These are phyloP conservation scores for Mohoua ochrocephala DNA, from an alignment of 2,113 vertebrate species.

Conservation along the genomic window DNA sequence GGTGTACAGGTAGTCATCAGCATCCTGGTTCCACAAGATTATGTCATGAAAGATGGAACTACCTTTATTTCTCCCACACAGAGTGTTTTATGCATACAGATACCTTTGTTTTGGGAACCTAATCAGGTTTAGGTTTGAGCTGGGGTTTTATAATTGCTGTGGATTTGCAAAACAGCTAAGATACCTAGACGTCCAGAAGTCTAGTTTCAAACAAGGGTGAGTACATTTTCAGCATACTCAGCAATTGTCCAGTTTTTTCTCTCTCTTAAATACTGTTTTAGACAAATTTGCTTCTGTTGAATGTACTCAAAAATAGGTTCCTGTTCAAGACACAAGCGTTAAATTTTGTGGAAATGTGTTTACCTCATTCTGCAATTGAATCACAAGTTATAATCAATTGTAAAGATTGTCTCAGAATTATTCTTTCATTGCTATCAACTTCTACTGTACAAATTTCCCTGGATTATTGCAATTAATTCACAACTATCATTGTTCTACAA, in stretches of 20 bases:
- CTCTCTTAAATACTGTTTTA: neutral
- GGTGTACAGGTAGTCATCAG: neutral
- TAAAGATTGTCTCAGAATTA: neutral
- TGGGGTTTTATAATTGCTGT: neutral
- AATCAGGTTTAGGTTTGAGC: neutral
- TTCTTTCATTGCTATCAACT: neutral
- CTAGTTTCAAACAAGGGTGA: neutral
- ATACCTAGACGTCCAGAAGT: neutral
- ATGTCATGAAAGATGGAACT: neutral
- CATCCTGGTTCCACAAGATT: neutral
- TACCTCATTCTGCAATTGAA: neutral
- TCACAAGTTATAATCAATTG: neutral
- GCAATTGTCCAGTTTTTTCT: neutral
- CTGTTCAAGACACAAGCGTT: neutral
- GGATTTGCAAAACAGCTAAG: neutral
- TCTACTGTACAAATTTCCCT: neutral
- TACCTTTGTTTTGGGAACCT: neutral
- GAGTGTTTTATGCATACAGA: neutral
- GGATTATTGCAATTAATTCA: neutral
- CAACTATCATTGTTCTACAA: neutral
- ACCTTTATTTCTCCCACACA: neutral
- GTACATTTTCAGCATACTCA: neutral
- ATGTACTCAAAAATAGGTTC: neutral
- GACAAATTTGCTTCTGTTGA: neutral
- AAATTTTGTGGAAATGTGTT: neutral